Evolutionary conservation across 2,888 invertebrate species (phyloP).

Genomic region (Tortricodes alternella): DNA sequence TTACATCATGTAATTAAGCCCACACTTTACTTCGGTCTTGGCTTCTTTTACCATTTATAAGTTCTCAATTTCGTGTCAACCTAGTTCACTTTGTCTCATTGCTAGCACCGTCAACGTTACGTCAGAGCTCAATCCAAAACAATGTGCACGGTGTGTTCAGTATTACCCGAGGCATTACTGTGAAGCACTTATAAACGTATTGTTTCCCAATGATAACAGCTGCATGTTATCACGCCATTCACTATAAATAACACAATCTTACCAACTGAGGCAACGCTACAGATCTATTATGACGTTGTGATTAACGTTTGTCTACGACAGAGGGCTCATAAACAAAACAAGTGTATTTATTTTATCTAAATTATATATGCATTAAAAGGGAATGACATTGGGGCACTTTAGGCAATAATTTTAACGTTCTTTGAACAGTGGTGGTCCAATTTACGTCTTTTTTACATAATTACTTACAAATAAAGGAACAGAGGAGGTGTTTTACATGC

Average conservation of each 20-base stretch:
- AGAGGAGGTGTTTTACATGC: slow-evolving; percentile 7
- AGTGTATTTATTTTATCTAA: slow-evolving; percentile 5
- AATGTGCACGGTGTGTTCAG: slow-evolving; percentile 10
- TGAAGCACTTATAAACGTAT: slow-evolving; percentile 43
- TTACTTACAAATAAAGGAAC: slow-evolving; percentile 4
- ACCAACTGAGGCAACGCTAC: slow-evolving; percentile 24
- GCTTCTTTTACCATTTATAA: no score
- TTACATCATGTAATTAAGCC: no score
- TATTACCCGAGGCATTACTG: background rate
- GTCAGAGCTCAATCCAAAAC: slow-evolving; percentile 8
- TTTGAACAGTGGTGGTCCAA: slow-evolving; percentile 3
- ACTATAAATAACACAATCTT: slow-evolving; percentile 55
- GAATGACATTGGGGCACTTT: slow-evolving; percentile 5
- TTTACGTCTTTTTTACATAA: background rate
- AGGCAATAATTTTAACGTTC: slow-evolving; percentile 1
- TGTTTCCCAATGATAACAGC: slow-evolving; percentile 67
- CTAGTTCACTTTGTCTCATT: background rate
- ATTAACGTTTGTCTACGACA: slow-evolving; percentile 20
- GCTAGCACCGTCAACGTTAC: background rate
- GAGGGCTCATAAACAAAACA: slow-evolving; percentile 15
- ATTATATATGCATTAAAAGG: background rate
- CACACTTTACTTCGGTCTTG: no score
- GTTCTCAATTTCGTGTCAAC: no score
- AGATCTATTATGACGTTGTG: slow-evolving; percentile 22
- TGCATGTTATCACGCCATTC: slow-evolving; percentile 60